Evolutionary conservation across 2,113 vertebrate genomes (phyloP).

Genomic region (Solea senegalensis): DNA sequence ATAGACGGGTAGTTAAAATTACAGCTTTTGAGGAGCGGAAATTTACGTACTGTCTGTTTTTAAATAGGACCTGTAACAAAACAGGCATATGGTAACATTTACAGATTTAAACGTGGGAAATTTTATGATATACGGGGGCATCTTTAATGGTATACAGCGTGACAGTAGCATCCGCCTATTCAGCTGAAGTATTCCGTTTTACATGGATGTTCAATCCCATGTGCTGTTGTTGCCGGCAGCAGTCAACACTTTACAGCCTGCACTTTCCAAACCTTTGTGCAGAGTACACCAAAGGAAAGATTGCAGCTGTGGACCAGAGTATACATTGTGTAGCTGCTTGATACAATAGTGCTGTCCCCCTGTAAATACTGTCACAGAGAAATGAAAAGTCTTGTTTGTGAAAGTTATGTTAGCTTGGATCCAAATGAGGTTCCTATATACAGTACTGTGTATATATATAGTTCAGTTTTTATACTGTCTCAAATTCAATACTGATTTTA

Average conservation of each 20-base stretch:
- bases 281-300: neutral
- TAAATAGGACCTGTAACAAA: slow-evolving; percentile 59
- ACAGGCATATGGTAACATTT: slow-evolving; percentile 77
- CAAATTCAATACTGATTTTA: neutral
- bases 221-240: slow-evolving; percentile 1
- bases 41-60: slow-evolving; percentile 74
- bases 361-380: neutral
- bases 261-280: neutral
- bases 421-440: neutral
- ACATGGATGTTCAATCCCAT: slow-evolving; percentile 1
- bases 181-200: neutral
- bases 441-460: no score
- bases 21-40: slow-evolving; percentile 81
- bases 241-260: neutral
- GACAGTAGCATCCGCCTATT: slow-evolving; percentile 16
- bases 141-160: slow-evolving; percentile 57
- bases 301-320: neutral
- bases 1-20: slow-evolving; percentile 83
- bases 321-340: neutral
- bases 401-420: neutral
- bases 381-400: neutral
- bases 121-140: slow-evolving; percentile 45
- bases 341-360: neutral
- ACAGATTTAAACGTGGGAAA: slow-evolving; percentile 50
- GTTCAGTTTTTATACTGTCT: no score